phyloP scores from a whole-genome alignment of 2,113 vertebrate species.

The Anolis sagrei region DNA sequence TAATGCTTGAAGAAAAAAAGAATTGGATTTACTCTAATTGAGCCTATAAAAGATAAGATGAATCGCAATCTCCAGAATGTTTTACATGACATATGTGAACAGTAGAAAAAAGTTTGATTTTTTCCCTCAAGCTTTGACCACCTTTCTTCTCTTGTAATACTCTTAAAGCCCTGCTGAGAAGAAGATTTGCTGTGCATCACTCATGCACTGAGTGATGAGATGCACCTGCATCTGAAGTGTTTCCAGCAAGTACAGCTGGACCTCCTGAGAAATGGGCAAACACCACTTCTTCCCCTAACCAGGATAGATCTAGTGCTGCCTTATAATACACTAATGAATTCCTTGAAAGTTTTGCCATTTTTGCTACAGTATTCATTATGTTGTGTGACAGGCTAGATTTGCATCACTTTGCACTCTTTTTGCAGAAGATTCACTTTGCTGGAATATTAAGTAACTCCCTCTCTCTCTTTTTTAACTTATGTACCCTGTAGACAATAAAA shows the following conservation, averaged over 20 bases:
- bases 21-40: no score
- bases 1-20: no score
- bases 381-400: not conserved
- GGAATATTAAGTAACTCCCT: not conserved
- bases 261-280: not conserved
- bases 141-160: not conserved
- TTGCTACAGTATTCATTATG: not conserved
- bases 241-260: not conserved
- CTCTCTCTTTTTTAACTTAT: constrained; percentile 8
- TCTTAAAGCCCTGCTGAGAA: not conserved
- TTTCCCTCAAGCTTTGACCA: not conserved
- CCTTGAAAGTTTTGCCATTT: not conserved
- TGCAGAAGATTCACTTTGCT: not conserved
- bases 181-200: not conserved
- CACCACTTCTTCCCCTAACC: not conserved
- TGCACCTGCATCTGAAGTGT: not conserved
- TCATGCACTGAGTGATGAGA: not conserved
- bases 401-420: not conserved
- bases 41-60: no score
- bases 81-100: no score
- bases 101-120: no score
- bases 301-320: not conserved
- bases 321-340: not conserved
- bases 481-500: constrained; percentile 84
- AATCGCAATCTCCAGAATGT: no score